Conservation (phyloP, 2,113 vertebrate species). For the Halichoerus grypus region DNA sequence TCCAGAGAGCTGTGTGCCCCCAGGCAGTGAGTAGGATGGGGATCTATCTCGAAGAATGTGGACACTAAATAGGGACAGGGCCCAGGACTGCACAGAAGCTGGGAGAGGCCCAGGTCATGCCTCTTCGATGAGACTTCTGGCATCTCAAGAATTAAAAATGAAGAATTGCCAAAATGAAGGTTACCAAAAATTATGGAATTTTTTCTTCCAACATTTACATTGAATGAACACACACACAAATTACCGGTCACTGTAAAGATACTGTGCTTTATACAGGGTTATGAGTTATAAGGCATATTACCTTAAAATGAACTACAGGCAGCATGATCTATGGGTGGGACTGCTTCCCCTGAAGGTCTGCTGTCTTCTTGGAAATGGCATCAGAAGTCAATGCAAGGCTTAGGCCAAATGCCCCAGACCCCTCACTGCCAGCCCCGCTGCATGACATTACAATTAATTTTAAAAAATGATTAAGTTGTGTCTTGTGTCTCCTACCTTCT, state of each 20-base stretch:
- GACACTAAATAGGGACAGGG: background rate
- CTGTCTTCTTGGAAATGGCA: background rate
- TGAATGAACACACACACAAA: background rate
- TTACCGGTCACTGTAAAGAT: too few species aligned
- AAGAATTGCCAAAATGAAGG: background rate
- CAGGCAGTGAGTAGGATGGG: accelerated
- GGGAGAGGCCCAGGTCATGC: background rate
- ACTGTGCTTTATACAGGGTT: accelerated
- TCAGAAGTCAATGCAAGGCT: background rate
- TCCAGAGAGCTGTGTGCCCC: background rate
- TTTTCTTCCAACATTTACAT: background rate
- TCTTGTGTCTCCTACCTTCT: background rate
- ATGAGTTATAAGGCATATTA: background rate
- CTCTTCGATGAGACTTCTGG: background rate
- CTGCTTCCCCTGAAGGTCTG: too few species aligned
- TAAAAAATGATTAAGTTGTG: background rate
- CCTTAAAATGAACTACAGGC: background rate
- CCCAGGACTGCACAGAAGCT: background rate
- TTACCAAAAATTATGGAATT: background rate
- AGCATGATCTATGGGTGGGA: background rate
- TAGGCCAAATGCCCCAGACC: accelerated
- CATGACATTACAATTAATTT: background rate
- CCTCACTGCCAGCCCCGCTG: background rate
- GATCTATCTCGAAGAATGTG: background rate
- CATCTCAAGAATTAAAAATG: background rate